These are phyloP conservation scores for Teinopalpus imperialis DNA, from an alignment of 2,888 invertebrate genomes.

Conservation along the genomic window DNA sequence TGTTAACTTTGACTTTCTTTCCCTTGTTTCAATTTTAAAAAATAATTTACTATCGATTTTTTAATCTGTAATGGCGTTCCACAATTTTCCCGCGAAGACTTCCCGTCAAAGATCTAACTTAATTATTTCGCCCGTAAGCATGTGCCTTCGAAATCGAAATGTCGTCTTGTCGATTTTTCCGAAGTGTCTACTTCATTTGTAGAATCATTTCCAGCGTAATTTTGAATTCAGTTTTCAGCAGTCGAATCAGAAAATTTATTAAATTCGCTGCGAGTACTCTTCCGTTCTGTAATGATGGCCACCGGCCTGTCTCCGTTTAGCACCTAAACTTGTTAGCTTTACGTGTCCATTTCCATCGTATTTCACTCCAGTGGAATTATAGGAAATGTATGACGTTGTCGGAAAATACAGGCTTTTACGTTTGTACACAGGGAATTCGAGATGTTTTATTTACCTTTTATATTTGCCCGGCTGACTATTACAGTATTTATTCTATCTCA, in stretches of 20 bases:
- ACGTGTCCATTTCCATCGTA: slow-evolving; percentile 38
- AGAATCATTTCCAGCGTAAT: slow-evolving; percentile 34
- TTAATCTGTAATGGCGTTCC: neutral
- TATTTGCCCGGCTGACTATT: slow-evolving; percentile 3
- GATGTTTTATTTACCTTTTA: slow-evolving; percentile 24
- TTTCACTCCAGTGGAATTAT: slow-evolving; percentile 30
- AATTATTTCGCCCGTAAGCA: slow-evolving; percentile 6
- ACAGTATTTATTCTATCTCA: neutral
- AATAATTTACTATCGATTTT: neutral
- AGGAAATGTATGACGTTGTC: slow-evolving; percentile 28
- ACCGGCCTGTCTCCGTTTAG: slow-evolving; percentile 35
- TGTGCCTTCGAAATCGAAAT: neutral
- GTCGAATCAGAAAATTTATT: slow-evolving; percentile 46
- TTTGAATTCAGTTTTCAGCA: slow-evolving; percentile 30
- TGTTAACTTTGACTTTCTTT: no score
- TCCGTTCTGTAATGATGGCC: slow-evolving; percentile 47
- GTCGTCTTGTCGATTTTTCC: slow-evolving; percentile 12
- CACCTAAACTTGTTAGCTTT: slow-evolving; percentile 49
- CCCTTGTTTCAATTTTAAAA: neutral
- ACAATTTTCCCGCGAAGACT: neutral
- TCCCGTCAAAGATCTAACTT: neutral
- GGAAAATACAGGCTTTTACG: slow-evolving; percentile 24
- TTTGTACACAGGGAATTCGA: slow-evolving; percentile 14
- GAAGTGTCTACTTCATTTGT: slow-evolving; percentile 33
- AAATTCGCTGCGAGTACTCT: slow-evolving; percentile 47